Evolutionary conservation across 2,113 vertebrate species (phyloP).

Genomic region (Xenopus tropicalis): DNA sequence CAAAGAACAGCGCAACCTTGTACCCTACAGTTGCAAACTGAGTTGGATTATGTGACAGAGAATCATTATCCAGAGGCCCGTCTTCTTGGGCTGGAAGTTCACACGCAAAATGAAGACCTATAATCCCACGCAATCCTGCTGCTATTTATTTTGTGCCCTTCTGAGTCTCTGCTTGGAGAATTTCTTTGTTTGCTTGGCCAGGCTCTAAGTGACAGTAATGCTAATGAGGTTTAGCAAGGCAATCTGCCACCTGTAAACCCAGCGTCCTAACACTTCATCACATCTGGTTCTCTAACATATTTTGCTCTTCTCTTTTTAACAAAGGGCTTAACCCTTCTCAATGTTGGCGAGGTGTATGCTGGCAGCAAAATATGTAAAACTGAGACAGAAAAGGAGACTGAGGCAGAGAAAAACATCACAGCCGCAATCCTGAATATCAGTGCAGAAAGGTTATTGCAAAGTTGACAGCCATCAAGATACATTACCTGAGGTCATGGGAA

Average conservation of each 20-base stretch:
- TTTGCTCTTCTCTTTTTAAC: constrained; percentile 32
- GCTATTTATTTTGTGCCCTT: constrained; percentile 28
- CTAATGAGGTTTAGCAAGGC: constrained; percentile 40
- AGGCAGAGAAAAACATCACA: constrained; percentile 15
- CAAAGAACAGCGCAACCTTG: neutral
- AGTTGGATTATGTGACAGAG: neutral
- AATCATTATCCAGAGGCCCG: neutral
- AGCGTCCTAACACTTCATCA: constrained; percentile 21
- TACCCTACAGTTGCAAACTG: neutral
- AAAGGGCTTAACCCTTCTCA: constrained; percentile 35
- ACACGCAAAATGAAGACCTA: constrained; percentile 4
- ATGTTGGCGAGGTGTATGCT: constrained; percentile 22
- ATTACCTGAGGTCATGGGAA: neutral
- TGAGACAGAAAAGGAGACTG: constrained; percentile 9
- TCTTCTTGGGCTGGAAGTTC: neutral
- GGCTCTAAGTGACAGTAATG: constrained; percentile 39
- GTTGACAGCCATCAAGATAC: neutral
- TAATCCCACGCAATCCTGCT: constrained; percentile 22
- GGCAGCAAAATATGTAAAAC: constrained; percentile 12
- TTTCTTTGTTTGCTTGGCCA: constrained; percentile 38
- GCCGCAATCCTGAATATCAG: neutral
- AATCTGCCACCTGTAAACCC: constrained; percentile 32
- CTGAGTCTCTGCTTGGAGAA: constrained; percentile 12
- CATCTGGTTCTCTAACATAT: constrained; percentile 26
- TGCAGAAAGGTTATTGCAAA: neutral